Evolutionary conservation across 1,140 invertebrate genomes (phyloP).

Genomic region (Aphaenogaster rudis): DNA sequence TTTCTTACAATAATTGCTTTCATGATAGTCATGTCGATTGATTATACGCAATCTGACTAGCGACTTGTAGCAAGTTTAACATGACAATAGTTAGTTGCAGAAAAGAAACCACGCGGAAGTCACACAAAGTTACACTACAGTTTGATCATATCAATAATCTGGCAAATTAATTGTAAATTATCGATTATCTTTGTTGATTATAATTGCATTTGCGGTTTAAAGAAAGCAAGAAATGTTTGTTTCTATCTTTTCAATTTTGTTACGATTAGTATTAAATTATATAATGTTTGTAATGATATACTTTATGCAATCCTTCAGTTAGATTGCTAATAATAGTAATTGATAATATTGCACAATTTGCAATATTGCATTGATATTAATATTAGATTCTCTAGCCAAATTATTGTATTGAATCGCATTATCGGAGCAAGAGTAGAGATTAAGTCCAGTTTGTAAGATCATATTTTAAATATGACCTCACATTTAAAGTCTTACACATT

Average conservation of each 20-base stretch:
- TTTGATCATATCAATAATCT: constrained; percentile 9
- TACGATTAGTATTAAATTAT: background rate
- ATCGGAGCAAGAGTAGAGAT: background rate
- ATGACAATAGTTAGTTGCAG: background rate
- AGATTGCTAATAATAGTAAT: background rate
- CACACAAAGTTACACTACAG: background rate
- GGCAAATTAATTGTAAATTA: background rate
- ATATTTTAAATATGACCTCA: background rate
- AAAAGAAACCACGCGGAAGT: background rate
- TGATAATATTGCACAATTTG: background rate
- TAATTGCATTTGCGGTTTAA: background rate
- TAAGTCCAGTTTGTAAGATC: background rate
- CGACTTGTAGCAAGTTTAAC: constrained; percentile 19
- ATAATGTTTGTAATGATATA: too few relatives aligned
- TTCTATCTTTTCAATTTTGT: background rate
- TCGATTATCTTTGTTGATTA: background rate
- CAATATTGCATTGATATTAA: background rate
- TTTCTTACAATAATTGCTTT: constrained; percentile 3
- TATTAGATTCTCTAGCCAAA: background rate
- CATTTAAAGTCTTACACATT: background rate
- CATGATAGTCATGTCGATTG: background rate
- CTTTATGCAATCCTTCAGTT: background rate
- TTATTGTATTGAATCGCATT: constrained; percentile 3
- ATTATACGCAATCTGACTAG: background rate
- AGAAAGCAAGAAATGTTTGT: background rate